Conservation (phyloP, 1,140 invertebrate genomes). For the Pogonognathellus flavescens region DNA sequence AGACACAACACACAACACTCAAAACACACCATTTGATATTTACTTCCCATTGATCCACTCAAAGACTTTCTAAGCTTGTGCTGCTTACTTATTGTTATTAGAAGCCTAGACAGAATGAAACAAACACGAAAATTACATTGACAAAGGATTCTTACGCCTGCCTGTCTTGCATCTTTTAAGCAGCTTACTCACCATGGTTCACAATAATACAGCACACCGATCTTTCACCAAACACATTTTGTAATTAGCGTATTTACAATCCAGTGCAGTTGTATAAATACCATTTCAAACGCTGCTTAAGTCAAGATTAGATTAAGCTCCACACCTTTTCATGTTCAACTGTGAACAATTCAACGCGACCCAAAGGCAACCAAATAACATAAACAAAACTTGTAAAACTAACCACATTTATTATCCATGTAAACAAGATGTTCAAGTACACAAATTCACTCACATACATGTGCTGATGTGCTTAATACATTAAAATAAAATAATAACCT, state of each 20-base stretch:
- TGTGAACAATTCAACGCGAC: too few species aligned
- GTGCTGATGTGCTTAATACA: too few species aligned
- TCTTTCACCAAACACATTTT: conserved; percentile 17
- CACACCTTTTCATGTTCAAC: conserved; percentile 20
- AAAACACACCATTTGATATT: not conserved
- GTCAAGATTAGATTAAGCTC: conserved; percentile 19
- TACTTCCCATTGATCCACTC: conserved; percentile 1
- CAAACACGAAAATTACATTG: conserved; percentile 29
- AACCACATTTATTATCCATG: too few species aligned
- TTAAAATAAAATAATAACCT: too few species aligned
- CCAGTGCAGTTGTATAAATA: not conserved
- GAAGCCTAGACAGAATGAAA: not conserved
- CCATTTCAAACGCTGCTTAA: conserved; percentile 19
- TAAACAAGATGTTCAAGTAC: too few species aligned
- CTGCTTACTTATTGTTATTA: too few species aligned
- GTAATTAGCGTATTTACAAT: conserved; percentile 21
- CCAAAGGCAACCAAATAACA: too few species aligned
- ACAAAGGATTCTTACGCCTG: conserved; percentile 3
- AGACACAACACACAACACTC: not conserved
- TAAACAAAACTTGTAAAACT: too few species aligned
- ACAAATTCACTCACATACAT: too few species aligned
- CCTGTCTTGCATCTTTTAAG: too few species aligned
- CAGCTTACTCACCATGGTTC: too few species aligned
- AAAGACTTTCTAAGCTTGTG: not conserved
- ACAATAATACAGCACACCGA: not conserved